Conservation (phyloP, 2,113 vertebrate genomes). For the Vombatus ursinus region DNA sequence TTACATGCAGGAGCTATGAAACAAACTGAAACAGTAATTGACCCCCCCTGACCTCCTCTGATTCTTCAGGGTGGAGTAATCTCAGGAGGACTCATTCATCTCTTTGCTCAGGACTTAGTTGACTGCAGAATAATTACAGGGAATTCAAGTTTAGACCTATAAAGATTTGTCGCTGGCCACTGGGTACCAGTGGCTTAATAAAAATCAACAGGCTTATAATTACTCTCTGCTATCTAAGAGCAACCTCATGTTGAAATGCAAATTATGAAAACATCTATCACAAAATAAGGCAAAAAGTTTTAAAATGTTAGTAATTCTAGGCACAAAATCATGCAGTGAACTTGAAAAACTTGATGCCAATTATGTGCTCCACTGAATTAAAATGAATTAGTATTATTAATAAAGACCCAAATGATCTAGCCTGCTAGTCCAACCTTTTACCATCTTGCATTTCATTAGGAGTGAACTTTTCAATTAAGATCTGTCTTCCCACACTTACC, state of each 20-base stretch:
- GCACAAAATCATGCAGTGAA: conserved; percentile 78
- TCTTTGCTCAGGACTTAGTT: conserved; percentile 68
- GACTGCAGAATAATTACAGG: conserved; percentile 81
- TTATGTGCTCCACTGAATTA: conserved; percentile 88
- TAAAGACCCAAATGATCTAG: conserved; percentile 83
- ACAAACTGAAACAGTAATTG: conserved; percentile 82
- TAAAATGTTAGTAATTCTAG: conserved; percentile 79
- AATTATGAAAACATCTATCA: conserved; percentile 81
- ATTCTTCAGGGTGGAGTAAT: conserved; percentile 81
- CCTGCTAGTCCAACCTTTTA: conserved; percentile 81
- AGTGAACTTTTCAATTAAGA: conserved; percentile 84
- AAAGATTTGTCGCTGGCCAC: conserved; percentile 80
- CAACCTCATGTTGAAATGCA: conserved; percentile 84
- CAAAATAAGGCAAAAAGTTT: conserved; percentile 70
- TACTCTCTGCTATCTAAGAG: conserved; percentile 79
- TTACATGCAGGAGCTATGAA: conserved; percentile 78
- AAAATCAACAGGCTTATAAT: conserved; percentile 84
- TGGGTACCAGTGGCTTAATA: conserved; percentile 76
- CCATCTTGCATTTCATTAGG: conserved; percentile 80
- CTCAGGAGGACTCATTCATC: conserved; percentile 78
- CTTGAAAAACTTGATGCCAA: conserved; percentile 83
- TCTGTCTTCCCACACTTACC: conserved; percentile 76
- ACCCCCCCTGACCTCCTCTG: conserved; percentile 76
- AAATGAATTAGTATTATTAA: conserved; percentile 86
- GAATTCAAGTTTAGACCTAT: conserved; percentile 77